A percentile compares a stretch with the other conserved stretches of the same genome.
phyloP scores from a whole-genome alignment of 2,797 vertebrate species.

The Melanotaenia trifasciata region DNA sequence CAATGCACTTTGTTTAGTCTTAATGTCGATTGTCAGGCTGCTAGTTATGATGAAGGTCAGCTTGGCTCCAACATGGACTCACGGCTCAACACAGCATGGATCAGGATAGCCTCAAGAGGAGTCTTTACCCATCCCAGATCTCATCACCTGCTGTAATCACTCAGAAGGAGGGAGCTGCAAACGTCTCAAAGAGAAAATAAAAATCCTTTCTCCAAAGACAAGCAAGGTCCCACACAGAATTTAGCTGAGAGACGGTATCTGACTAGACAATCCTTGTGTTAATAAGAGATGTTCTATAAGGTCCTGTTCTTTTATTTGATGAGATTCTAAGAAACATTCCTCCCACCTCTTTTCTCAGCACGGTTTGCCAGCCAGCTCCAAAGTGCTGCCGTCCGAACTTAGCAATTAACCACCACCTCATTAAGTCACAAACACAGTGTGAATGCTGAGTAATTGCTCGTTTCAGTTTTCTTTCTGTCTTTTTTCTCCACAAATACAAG shows the following conservation, averaged over 20 bases:
- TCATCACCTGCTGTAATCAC: conserved; percentile 51
- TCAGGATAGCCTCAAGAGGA: conserved; percentile 46
- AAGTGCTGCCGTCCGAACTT: conserved; percentile 54
- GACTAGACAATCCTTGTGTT: conserved; percentile 3
- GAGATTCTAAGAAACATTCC: conserved; percentile 43
- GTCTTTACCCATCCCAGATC: conserved; percentile 46
- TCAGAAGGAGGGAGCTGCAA: conserved; percentile 32
- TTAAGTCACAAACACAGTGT: conserved; percentile 64
- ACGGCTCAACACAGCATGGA: conserved; percentile 31
- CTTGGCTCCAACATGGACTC: conserved; percentile 32
- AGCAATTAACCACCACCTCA: conserved; percentile 67
- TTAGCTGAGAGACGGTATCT: conserved; percentile 8
- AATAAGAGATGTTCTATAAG: conserved; percentile 4
- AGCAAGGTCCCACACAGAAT: conserved; percentile 11
- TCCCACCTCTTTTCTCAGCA: conserved; percentile 4
- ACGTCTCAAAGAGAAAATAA: conserved; percentile 10
- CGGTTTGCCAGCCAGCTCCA: conserved; percentile 44
- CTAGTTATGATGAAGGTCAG: conserved; percentile 55
- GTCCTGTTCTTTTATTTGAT: conserved; percentile 31
- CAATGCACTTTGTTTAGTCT: conserved; percentile 21
- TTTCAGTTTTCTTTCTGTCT: conserved; percentile 11
- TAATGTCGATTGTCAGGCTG: conserved; percentile 24
- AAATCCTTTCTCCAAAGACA: conserved; percentile 8
- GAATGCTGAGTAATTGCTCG: conserved; percentile 64
- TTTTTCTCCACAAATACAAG: conserved; percentile 17